A percentile compares a stretch with the other conserved stretches of the same genome.
Evolutionary conservation across 2,113 vertebrate genomes (phyloP).

Genomic region (Excalfactoria chinensis): DNA sequence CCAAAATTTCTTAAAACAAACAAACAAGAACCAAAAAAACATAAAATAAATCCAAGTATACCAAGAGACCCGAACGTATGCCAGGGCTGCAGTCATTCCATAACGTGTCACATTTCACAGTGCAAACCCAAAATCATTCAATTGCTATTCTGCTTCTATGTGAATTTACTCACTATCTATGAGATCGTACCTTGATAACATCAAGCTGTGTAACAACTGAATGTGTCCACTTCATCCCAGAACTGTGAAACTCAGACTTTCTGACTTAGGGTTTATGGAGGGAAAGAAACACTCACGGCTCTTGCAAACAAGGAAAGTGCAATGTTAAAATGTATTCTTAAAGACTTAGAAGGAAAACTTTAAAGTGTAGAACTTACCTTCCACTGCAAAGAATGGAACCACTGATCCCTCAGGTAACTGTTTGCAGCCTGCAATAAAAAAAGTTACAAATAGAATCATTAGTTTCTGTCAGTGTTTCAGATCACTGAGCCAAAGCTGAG

Average conservation of each 20-base stretch:
- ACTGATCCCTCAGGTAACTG: conserved; percentile 98
- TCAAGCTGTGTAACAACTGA: background rate
- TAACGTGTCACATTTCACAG: background rate
- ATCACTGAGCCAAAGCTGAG: background rate
- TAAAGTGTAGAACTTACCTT: conserved; percentile 84
- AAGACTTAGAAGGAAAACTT: background rate
- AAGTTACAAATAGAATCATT: conserved; percentile 34
- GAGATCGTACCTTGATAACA: background rate
- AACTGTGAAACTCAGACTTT: background rate
- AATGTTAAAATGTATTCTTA: background rate
- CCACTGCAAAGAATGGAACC: conserved; percentile 99
- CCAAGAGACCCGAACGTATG: background rate
- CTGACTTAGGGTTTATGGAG: background rate
- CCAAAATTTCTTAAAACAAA: background rate
- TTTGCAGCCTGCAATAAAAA: conserved; percentile 90
- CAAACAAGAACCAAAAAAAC: background rate
- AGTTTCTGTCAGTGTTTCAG: background rate
- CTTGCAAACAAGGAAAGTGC: background rate
- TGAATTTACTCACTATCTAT: background rate
- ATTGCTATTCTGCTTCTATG: background rate
- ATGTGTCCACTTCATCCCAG: background rate
- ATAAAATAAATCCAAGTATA: background rate
- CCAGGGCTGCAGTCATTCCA: background rate
- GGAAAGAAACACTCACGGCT: background rate
- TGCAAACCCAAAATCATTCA: background rate